Conservation (phyloP, 30 jellyfish, hydroid and myxozoan species). For the Cassiopea andromeda region DNA sequence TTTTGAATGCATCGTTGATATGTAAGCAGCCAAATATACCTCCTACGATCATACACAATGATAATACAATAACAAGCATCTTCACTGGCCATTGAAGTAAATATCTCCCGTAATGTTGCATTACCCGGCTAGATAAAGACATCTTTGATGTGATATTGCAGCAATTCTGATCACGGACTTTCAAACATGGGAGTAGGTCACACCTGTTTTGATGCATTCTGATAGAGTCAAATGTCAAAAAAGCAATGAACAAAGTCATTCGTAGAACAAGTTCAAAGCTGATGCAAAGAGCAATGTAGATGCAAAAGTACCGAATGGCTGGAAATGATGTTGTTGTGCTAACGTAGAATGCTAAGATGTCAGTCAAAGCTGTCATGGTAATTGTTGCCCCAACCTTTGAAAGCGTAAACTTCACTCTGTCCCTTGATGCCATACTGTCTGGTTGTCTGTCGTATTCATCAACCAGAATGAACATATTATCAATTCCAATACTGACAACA, state of each 20-base stretch:
- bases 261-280: slow-evolving; percentile 57
- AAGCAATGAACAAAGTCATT: slow-evolving; percentile 69
- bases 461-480: slow-evolving; percentile 76
- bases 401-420: slow-evolving; percentile 62
- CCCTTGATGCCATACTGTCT: neutral
- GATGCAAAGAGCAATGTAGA: slow-evolving; percentile 55
- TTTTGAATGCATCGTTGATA: slow-evolving; percentile 20
- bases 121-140: slow-evolving; percentile 5
- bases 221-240: slow-evolving; percentile 60
- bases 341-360: slow-evolving; percentile 70
- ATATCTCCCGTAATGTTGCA: slow-evolving; percentile 21
- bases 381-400: slow-evolving; percentile 76
- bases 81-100: slow-evolving; percentile 38
- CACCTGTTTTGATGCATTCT: slow-evolving; percentile 35
- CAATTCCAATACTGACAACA: slow-evolving; percentile 87
- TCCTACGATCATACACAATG: slow-evolving; percentile 41
- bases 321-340: slow-evolving; percentile 78
- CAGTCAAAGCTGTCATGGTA: slow-evolving; percentile 88
- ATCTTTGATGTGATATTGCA: neutral
- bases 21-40: slow-evolving; percentile 52
- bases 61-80: neutral
- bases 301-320: slow-evolving; percentile 78
- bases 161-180: slow-evolving; percentile 28
- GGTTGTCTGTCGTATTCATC: slow-evolving; percentile 74
- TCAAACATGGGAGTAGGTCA: slow-evolving; percentile 27